Evolutionary conservation across 2,797 vertebrate species (phyloP).

Genomic region (Periophthalmus magnuspinnatus): DNA sequence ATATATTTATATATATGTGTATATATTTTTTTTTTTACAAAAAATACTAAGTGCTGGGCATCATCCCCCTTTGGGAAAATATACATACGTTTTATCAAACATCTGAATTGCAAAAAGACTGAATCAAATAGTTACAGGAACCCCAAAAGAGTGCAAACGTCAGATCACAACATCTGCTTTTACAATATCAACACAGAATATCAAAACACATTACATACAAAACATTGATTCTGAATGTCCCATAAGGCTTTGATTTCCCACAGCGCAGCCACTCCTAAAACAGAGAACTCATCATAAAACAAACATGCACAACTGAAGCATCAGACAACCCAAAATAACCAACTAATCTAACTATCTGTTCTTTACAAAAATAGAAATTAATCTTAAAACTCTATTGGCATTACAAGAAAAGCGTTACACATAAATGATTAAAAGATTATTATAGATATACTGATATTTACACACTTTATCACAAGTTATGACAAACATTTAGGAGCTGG

Average conservation of each 20-base stretch:
- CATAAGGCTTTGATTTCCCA: slow-evolving; percentile 65
- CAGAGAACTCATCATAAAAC: slow-evolving; percentile 27
- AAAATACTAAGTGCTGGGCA: slow-evolving; percentile 74
- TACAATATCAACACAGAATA: slow-evolving; percentile 67
- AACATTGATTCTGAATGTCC: slow-evolving; percentile 49
- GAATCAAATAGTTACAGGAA: slow-evolving; percentile 67
- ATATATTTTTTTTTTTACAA: slow-evolving; percentile 38
- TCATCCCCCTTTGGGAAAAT: slow-evolving; percentile 58
- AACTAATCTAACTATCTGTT: slow-evolving; percentile 38
- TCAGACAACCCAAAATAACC: slow-evolving; percentile 37
- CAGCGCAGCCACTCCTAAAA: slow-evolving; percentile 22
- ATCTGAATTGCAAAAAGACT: slow-evolving; percentile 57
- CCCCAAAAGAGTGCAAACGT: slow-evolving; percentile 64
- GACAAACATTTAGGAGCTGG: slow-evolving; percentile 46
- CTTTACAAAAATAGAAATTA: slow-evolving; percentile 71
- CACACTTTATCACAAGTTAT: slow-evolving; percentile 37
- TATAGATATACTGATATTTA: slow-evolving; percentile 32
- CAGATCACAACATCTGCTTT: slow-evolving; percentile 65
- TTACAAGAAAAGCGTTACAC: slow-evolving; percentile 42
- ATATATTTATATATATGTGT: slow-evolving; percentile 14
- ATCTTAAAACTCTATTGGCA: slow-evolving; percentile 47
- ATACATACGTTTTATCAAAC: slow-evolving; percentile 54
- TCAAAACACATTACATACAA: slow-evolving; percentile 68
- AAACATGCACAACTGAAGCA: slow-evolving; percentile 47
- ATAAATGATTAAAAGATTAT: slow-evolving; percentile 35